Conservation (phyloP, 2,888 invertebrate genomes). For the Merodon equestris region DNA sequence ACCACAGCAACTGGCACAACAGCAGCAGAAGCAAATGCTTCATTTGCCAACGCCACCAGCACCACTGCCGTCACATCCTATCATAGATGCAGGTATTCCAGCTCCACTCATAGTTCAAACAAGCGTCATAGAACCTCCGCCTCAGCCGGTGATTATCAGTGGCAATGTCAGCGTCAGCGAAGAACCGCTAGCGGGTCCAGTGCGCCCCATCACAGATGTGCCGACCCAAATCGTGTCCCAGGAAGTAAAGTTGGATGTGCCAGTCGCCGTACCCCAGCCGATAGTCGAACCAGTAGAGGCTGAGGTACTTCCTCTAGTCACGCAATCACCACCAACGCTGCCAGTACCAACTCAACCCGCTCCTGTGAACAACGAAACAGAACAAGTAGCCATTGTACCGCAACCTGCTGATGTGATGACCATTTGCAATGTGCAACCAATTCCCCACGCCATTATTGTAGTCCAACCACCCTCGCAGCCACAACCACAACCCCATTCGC, state of each 20-base stretch:
- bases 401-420: conserved; percentile 45
- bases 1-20: too few species aligned
- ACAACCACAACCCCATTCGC: conserved; percentile 31
- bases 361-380: too few species aligned
- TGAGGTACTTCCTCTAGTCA: too few species aligned
- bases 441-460: conserved; percentile 43
- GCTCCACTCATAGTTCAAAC: conserved; percentile 7
- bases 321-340: too few species aligned
- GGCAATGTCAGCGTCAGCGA: conserved; percentile 5
- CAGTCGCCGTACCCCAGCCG: conserved; percentile 6
- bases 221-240: conserved; percentile 16
- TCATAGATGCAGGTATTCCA: conserved; percentile 28
- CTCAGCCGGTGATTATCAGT: background rate
- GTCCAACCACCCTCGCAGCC: conserved; percentile 40
- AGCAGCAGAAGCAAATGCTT: conserved; percentile 53
- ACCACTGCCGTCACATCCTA: conserved; percentile 60
- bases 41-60: conserved; percentile 73
- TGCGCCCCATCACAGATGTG: background rate
- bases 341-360: too few species aligned
- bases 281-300: too few species aligned
- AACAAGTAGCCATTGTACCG: background rate
- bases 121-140: background rate
- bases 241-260: conserved; percentile 13
- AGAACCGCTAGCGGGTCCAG: background rate
- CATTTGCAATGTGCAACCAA: conserved; percentile 50